Base-by-base conservation (phyloP, 2,797 vertebrate species). In the Sarcophilus harrisii region DNA sequence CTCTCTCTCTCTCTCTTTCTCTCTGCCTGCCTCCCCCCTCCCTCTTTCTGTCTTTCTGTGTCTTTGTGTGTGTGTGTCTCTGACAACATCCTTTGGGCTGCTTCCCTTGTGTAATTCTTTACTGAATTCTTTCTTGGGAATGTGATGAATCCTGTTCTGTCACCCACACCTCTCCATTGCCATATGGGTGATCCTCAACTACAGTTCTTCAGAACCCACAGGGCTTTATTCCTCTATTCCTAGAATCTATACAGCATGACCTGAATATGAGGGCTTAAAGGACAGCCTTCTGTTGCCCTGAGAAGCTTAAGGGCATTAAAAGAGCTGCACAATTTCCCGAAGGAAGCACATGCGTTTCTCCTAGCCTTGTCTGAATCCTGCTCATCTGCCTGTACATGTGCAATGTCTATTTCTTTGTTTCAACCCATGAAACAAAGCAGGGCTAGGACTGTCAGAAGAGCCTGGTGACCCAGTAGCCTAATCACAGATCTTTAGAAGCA, bases 351-450 rank as follows among this genome's bases (percentile, higher is more conserved):
- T 45, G 5, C 54, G 10, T 55, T 21, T 45, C 66, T 81, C 66
- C 66, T 81, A 38, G 18, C n/a, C 16, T 81, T 81, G 66, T 81
- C n/a, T 81, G n/a, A 81, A 45, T 38, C 66, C 18, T 45, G n/a
- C 66, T 81, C 66, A 81, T 81, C 18, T 45, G n/a, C 38, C n/a
- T 81, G n/a, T 81, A 81, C 66, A 45, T 38, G 66, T 81, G 66
- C 66, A 81, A 81, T 24, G 66, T 21, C n/a, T 95, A 57, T 92
- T 94, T 93, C 52, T 28, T 45, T 45, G 94, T 60, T 45, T 96
- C 52, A 95, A 66, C 90, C 27, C 45, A 93, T 29, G 92, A 49
- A 55, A 94, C 66, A 58, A 92, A 92, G 52, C 13, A 73, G 90
- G 18, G 55, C 96, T 24, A 5, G 21, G 90, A 62, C 29, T 81